Conservation (phyloP, 1,140 invertebrate genomes). For the Penaeus vannamei region DNA sequence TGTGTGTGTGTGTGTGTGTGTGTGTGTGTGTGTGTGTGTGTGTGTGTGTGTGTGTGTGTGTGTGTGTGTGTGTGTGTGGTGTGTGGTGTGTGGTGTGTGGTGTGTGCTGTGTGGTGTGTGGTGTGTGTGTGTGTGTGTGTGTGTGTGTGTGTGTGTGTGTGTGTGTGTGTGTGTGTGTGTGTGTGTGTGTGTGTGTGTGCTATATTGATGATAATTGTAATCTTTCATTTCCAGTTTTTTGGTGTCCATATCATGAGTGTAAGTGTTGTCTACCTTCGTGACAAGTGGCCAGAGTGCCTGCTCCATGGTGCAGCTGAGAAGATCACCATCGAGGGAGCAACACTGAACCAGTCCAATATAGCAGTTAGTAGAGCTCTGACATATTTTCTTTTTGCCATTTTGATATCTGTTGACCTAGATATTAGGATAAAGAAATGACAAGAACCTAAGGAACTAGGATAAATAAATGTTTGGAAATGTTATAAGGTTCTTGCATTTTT, state of each 20-base stretch:
- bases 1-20: too few species aligned
- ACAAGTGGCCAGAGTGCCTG: slow-evolving; percentile 80
- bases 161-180: not conserved
- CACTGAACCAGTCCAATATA: slow-evolving; percentile 80
- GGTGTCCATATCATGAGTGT: slow-evolving; percentile 88
- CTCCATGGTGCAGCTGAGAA: slow-evolving; percentile 83
- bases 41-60: not conserved
- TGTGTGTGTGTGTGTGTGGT: too few species aligned
- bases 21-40: not conserved
- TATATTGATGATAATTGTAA: slow-evolving; percentile 28
- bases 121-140: too few species aligned
- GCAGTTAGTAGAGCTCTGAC: slow-evolving; percentile 74
- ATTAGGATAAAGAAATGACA: too few species aligned
- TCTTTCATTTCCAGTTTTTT: slow-evolving; percentile 78
- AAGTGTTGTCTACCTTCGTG: slow-evolving; percentile 80
- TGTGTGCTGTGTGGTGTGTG: not conserved
- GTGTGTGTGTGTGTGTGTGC: too few species aligned
- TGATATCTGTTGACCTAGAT: too few species aligned
- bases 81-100: not conserved
- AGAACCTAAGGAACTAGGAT: too few species aligned
- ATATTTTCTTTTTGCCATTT: too few species aligned
- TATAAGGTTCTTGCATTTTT: too few species aligned
- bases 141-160: not conserved
- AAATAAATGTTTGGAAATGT: too few species aligned
- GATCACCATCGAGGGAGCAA: slow-evolving; percentile 83